Percentiles rank a stretch among this genome's conserved stretches.
phyloP scores from a whole-genome alignment of 2,113 vertebrate genomes.

The Ia io region DNA sequence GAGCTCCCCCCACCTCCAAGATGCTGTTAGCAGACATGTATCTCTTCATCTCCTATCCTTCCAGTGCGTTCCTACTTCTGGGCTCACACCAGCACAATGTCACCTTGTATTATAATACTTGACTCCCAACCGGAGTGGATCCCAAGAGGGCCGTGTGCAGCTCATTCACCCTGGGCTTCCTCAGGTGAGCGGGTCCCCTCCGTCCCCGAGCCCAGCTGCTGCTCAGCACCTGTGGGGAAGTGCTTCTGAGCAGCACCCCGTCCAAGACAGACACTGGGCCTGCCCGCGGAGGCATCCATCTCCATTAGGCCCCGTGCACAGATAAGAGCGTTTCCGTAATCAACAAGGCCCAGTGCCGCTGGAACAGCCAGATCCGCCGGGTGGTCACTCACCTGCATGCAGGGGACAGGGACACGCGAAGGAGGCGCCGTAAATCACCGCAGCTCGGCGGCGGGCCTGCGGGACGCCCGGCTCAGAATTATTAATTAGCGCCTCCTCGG shows the following conservation, averaged over 20 bases:
- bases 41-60: background rate
- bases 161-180: background rate
- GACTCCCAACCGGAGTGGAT: background rate
- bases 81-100: background rate
- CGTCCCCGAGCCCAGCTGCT: fast-evolving
- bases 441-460: slow-evolving; percentile 77
- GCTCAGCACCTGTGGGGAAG: fast-evolving
- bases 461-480: slow-evolving; percentile 79
- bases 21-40: fast-evolving
- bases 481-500: slow-evolving; percentile 82
- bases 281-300: slow-evolving; percentile 70
- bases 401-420: slow-evolving; percentile 64
- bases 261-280: slow-evolving; percentile 24
- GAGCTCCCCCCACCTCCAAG: too few species aligned
- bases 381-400: slow-evolving; percentile 83
- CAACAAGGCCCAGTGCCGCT: slow-evolving; percentile 65
- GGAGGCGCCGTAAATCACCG: slow-evolving; percentile 80
- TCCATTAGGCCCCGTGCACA: slow-evolving; percentile 78
- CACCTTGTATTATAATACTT: background rate
- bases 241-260: background rate
- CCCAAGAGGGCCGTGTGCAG: background rate
- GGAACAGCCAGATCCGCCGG: slow-evolving; percentile 71
- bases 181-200: background rate
- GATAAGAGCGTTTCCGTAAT: slow-evolving; percentile 75
- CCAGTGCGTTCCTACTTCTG: background rate